phyloP scores from a whole-genome alignment of 2,113 vertebrate species.

The Equus quagga region DNA sequence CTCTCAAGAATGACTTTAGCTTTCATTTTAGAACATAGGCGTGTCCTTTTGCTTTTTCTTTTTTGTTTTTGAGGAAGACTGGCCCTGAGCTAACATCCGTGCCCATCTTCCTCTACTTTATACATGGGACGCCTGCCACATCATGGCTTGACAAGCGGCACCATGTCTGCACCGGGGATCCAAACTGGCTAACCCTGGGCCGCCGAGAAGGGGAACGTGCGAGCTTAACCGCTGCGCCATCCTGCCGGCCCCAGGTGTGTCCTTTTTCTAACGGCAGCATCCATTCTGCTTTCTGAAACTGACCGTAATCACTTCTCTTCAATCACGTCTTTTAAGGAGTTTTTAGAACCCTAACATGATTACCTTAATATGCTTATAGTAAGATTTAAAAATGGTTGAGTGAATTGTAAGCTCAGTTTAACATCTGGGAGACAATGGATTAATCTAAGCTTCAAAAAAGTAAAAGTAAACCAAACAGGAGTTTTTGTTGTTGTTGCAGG shows the following conservation, averaged over 20 bases:
- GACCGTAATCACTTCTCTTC: conserved; percentile 51
- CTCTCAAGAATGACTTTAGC: background rate
- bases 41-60: conserved; percentile 38
- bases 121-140: too few relatives aligned
- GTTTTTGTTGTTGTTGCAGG: background rate
- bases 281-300: conserved; percentile 44
- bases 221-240: too few relatives aligned
- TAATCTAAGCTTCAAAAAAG: background rate
- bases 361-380: background rate
- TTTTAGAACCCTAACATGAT: conserved; percentile 25
- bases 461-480: background rate
- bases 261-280: conserved; percentile 12
- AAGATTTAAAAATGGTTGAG: background rate
- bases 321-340: conserved; percentile 42
- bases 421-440: background rate
- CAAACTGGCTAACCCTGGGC: too few relatives aligned
- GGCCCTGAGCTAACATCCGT: too few relatives aligned
- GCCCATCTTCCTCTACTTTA: too few relatives aligned
- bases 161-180: too few relatives aligned
- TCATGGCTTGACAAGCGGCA: too few relatives aligned
- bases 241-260: background rate
- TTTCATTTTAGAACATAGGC: conserved; percentile 36
- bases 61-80: too few relatives aligned
- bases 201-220: too few relatives aligned
- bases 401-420: background rate